Evolutionary conservation across 2,113 vertebrate species (phyloP).

Genomic region (Prionailurus viverrinus): DNA sequence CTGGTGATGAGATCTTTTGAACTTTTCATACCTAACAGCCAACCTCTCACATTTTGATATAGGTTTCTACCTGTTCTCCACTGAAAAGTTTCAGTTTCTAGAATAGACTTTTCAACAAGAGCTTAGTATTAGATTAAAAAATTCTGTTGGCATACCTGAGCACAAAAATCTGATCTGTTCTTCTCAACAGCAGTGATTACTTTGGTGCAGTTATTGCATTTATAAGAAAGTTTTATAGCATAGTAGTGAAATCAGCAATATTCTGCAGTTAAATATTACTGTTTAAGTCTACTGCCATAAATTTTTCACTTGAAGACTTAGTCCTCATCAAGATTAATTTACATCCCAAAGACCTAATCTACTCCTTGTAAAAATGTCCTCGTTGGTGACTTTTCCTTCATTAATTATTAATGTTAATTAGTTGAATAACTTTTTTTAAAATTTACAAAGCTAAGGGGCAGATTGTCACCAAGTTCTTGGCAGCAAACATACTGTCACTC

Average conservation of each 20-base stretch:
- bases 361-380: not conserved
- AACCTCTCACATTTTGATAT: not conserved
- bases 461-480: not conserved
- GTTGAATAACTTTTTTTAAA: not conserved
- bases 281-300: not conserved
- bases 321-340: conserved; percentile 13
- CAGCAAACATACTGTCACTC: not conserved
- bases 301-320: conserved; percentile 11
- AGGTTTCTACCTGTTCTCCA: not conserved
- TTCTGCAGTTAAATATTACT: not conserved
- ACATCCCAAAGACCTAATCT: not conserved
- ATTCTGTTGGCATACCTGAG: not conserved
- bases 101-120: conserved; percentile 7
- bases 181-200: not conserved
- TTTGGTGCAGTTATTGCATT: conserved; percentile 21
- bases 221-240: not conserved
- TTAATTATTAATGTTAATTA: conserved; percentile 50
- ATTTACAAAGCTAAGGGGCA: not conserved
- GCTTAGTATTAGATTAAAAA: not conserved
- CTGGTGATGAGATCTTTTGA: not conserved
- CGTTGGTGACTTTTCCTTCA: not conserved
- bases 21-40: not conserved
- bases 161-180: not conserved
- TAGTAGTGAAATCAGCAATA: conserved; percentile 3
- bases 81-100: not conserved